Evolutionary conservation across 2,113 vertebrate species (phyloP), one percentile per base, ranked within the genome.

Genomic region (Perca schrenkii): DNA sequence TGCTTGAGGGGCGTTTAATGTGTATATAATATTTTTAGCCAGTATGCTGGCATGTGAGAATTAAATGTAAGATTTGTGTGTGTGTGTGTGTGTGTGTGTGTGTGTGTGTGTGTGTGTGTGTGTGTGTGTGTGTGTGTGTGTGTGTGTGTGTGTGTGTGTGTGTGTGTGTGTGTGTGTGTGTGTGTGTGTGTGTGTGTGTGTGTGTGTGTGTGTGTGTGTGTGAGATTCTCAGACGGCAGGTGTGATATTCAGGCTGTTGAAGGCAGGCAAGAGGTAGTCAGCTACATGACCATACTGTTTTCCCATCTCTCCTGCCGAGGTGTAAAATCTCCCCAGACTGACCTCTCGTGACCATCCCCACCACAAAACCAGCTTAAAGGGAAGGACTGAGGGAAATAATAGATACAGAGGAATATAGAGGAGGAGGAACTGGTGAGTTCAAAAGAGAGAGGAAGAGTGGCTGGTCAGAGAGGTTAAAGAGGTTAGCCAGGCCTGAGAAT

Each of bases 231-330:
- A 96, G 95, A 94, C 94, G 94, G 96, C 95, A 95, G 90, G 93
- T 95, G 93, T 96, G 96, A 97, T 96, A 97, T 96, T 96, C 94
- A 94, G 86, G 87, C 95, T 94, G 95, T 95, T 94, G 89, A 89
- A 78, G 93, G 93, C 85, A 89, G 89, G 94, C 77, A 88, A 88
- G 94, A 91, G 71, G 90, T 89, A 90, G 82, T 88, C 80, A 21
- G 62, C 21, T 63, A 61, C 84, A 96, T 97, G 96, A 96, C 94
- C 95, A 97, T 97, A 95, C 96, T 94, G 83, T 86, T 91, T 93
- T 94, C 92, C 94, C 85, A 87, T 91, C 94, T 96, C 94, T 96
- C 93, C 94, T 94, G 50, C 88, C 94, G 95, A 95, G 84, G 94
- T 94, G 88, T 94, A 92, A 91, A 94, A 96, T 94, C 95, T 96